Evolutionary conservation across 1,140 invertebrate species (phyloP).

Genomic region (Nylanderia fulva): DNA sequence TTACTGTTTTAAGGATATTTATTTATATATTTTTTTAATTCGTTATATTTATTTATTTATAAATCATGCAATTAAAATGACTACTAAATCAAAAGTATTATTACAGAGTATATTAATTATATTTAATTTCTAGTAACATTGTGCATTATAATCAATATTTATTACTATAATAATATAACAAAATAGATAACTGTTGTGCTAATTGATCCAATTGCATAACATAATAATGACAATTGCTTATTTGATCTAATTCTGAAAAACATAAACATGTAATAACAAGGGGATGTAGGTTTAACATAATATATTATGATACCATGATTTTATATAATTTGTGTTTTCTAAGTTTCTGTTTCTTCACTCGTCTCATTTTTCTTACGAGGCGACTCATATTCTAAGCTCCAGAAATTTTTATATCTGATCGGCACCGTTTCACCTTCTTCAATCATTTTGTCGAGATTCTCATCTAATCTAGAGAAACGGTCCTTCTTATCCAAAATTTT

Average conservation of each 20-base stretch:
- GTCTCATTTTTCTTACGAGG: constrained; percentile 51
- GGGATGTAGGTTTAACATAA: background rate
- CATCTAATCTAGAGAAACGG: constrained; percentile 81
- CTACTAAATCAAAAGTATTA: background rate
- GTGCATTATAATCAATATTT: background rate
- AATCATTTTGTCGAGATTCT: constrained; percentile 81
- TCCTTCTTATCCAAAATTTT: constrained; percentile 77
- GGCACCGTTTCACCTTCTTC: constrained; percentile 80
- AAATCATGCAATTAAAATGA: background rate
- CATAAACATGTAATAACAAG: constrained; percentile 3
- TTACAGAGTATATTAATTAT: background rate
- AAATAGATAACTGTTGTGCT: background rate
- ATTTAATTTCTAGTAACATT: constrained; percentile 30
- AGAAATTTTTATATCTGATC: constrained; percentile 85
- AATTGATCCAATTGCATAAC: constrained; percentile 8
- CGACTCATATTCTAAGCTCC: constrained; percentile 85
- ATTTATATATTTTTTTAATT: background rate
- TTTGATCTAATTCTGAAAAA: background rate
- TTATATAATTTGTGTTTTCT: background rate
- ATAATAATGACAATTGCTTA: constrained; percentile 19
- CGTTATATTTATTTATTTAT: background rate
- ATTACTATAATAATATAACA: background rate
- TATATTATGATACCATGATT: background rate
- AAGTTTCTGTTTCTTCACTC: constrained; percentile 33
- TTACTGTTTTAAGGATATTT: background rate